Conservation (phyloP, 2,797 vertebrate species). For the Lithobates sylvaticus region DNA sequence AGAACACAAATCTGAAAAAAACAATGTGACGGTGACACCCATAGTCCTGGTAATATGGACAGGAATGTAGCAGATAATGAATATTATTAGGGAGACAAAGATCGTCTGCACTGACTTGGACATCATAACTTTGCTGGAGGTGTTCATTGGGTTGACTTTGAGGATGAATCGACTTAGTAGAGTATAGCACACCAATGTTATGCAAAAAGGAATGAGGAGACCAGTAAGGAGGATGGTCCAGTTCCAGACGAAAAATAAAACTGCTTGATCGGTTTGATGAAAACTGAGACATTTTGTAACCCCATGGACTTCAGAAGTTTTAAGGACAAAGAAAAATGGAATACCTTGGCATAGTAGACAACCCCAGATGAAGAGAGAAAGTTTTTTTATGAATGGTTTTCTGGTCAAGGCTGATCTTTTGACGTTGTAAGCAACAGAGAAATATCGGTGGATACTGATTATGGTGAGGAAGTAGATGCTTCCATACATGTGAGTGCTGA, state of each 20-base stretch:
- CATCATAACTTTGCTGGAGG: constrained; percentile 71
- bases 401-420: constrained; percentile 69
- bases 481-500: constrained; percentile 74
- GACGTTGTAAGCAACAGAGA: constrained; percentile 70
- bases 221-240: constrained; percentile 65
- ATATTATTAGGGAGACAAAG: constrained; percentile 72
- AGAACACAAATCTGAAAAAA: constrained; percentile 58
- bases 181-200: constrained; percentile 70
- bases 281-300: constrained; percentile 73
- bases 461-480: constrained; percentile 77
- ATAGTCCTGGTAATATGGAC: constrained; percentile 72
- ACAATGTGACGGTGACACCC: constrained; percentile 66
- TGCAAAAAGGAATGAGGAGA: constrained; percentile 73
- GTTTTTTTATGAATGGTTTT: constrained; percentile 71
- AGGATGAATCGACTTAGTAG: constrained; percentile 70
- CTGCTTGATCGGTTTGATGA: constrained; percentile 66
- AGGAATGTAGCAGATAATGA: constrained; percentile 75
- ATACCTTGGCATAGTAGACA: constrained; percentile 68
- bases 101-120: constrained; percentile 75
- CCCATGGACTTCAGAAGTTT: constrained; percentile 62
- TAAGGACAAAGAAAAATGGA: constrained; percentile 69
- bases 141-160: constrained; percentile 67
- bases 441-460: constrained; percentile 77
- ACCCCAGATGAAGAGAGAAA: constrained; percentile 72
- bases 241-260: constrained; percentile 72